Evolutionary conservation across 1,140 invertebrate genomes (phyloP).

Genomic region (Drosophila subpulchrella): DNA sequence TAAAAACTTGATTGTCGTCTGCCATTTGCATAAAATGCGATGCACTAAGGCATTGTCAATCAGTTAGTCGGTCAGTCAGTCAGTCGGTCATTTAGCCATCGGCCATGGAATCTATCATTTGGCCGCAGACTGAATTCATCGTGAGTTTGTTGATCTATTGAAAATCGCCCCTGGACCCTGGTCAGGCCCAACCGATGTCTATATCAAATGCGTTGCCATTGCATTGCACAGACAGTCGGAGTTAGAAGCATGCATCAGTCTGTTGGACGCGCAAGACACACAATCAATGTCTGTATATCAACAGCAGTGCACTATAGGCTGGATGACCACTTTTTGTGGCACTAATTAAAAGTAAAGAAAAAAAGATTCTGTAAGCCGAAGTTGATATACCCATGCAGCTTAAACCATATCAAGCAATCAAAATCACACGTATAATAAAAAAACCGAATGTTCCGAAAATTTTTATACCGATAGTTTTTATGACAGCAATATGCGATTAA

Average conservation of each 20-base stretch:
- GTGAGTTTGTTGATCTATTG: constrained; percentile 71
- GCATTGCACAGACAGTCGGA: constrained; percentile 31
- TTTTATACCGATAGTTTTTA: too few species aligned
- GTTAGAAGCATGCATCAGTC: constrained; percentile 54
- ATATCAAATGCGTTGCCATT: constrained; percentile 37
- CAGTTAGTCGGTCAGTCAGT: constrained; percentile 8
- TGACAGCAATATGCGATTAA: too few species aligned
- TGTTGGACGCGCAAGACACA: constrained; percentile 54
- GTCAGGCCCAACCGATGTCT: constrained; percentile 47
- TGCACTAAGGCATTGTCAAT: constrained; percentile 44
- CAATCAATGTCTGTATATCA: constrained; percentile 74
- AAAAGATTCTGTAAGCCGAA: too few species aligned
- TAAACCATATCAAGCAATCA: too few species aligned
- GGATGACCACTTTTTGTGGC: background rate
- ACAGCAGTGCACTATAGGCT: constrained; percentile 23
- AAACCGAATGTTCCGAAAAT: too few species aligned
- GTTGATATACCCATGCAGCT: too few species aligned
- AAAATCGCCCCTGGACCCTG: constrained; percentile 40
- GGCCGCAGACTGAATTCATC: constrained; percentile 12
- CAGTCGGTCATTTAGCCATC: constrained; percentile 1
- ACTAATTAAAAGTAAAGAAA: too few species aligned
- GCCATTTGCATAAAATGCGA: constrained; percentile 70
- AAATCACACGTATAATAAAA: too few species aligned
- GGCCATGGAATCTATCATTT: constrained; percentile 14
- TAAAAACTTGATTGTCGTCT: constrained; percentile 67